Base-by-base conservation (phyloP, 1,140 invertebrate genomes). In the Lordiphosa stackelbergi region DNA sequence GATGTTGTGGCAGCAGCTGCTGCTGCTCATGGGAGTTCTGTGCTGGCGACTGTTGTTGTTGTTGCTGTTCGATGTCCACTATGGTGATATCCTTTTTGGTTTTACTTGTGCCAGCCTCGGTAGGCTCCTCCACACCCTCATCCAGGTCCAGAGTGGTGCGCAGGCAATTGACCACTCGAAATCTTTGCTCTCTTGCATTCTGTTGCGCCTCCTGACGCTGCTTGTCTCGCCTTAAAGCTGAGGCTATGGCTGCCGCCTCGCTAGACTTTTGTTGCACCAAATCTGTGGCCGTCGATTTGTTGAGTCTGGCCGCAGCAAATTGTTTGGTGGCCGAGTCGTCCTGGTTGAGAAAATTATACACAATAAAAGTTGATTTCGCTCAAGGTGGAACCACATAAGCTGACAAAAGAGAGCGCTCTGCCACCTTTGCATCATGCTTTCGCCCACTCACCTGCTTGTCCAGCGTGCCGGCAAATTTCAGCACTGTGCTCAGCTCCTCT, bases 381-480 rank as follows among this genome's bases (percentile, higher is more conserved):
- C 4, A 10, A 28, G 72, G 79, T 36, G 22, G 22, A 5, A 1
- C 2, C 19, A 19, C 19, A 19, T 22, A 3, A 22, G 19, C 19
- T 3, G 19, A 22, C 4, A 5, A 22, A n/a, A n/a, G 19, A 22
- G 19, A 22, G 19, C 4, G 1, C 11, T 4, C 12, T 12, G 9
- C 12, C 19, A 16, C 16, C 16, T 16, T 16, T 5, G 8, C 10
- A 6, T 10, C 19, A 22, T 51, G 11, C 12, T 38, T n/a, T 28
- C 8, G 8, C 9, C 7, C 22, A 1, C 61, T 79, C 47, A 87
- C 85, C 70, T 86, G 85, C 19, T 74, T 73, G 10, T 90, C 71
- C 5, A 91, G 71, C 10, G 91, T 91, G 59, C 90, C 90, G 13
- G 90, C 90, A 72, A 91, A 90, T 71, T 90, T 90, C 0, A 91